Evolutionary conservation across 2,797 vertebrate species (phyloP), one percentile per base, ranked within the genome.

Genomic region (Neoniphon sammara): DNA sequence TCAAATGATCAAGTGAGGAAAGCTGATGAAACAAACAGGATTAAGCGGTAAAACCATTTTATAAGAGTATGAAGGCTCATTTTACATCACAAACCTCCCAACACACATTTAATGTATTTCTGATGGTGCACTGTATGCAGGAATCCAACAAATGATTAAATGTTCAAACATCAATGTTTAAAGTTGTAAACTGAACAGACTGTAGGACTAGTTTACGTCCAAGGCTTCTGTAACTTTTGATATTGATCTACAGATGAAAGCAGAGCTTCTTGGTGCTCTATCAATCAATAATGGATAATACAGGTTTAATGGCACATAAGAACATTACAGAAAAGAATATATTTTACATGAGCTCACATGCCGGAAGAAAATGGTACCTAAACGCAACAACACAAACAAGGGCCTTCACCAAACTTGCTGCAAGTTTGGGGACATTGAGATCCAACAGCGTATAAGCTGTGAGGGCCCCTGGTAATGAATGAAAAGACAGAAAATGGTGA

Each of bases 371-470:
- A 79, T 63, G 75, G 70, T 78, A 54, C 54, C 86, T 87, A 77
- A 81, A 80, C 0, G 0, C 47, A 91, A 89, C 0, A 95, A 94
- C 94, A 84, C 75, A 90, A 92, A 64, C 93, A 96, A 96, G 96
- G 95, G 87, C 96, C 95, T 96, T 97, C 96, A 96, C 97, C 96
- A 98, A 97, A 98, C 96, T 97, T 98, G 96, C 96, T 97, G 80
- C 94, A 98, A 98, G 96, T 98, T 97, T 98, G 96, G 97, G 96
- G 96, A 98, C 93, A 93, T 75, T 92, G 92, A 91, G 90, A 95
- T 97, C 96, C 97, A 98, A 98, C 97, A 97, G 97, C 94, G 79
- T 92, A 91, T 89, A 89, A 92, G 96, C 97, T 97, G 96, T 97
- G 97, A 96, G 95, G 95, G 95, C 96, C 96, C 96, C 95, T 89